These are phyloP conservation scores for Sialia sialis DNA, from an alignment of 2,113 vertebrate genomes.

Conservation along the genomic window DNA sequence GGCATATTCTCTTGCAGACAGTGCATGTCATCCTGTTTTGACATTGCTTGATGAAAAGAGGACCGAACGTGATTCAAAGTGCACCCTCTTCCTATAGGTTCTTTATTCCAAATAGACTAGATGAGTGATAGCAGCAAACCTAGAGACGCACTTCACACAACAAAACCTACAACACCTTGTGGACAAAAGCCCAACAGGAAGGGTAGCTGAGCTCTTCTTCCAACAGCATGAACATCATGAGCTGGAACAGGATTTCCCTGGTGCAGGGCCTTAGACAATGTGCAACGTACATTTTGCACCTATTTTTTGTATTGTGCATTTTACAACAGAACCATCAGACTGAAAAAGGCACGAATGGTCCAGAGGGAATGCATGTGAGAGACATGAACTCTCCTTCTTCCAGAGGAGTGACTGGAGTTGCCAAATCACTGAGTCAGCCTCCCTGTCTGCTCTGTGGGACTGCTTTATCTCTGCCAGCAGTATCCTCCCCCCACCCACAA, in stretches of 20 bases:
- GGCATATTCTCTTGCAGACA: not conserved
- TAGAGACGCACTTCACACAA: not conserved
- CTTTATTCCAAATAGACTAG: not conserved
- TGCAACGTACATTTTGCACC: not conserved
- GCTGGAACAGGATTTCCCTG: not conserved
- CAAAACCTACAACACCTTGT: not conserved
- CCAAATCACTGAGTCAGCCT: not conserved
- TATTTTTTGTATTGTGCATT: not conserved
- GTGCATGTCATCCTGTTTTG: not conserved
- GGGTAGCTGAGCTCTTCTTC: not conserved
- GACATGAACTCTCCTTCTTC: not conserved
- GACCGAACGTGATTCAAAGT: not conserved
- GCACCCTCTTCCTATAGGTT: not conserved
- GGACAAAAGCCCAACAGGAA: not conserved
- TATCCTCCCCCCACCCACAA: not conserved
- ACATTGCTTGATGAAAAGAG: not conserved
- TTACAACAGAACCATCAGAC: not conserved
- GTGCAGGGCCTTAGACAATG: not conserved
- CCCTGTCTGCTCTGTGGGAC: not conserved
- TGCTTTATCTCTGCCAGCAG: not conserved
- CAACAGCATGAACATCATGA: not conserved
- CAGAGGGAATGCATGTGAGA: not conserved
- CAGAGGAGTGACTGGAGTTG: not conserved
- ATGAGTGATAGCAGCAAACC: not conserved
- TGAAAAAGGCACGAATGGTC: rapidly evolving